Conservation (phyloP, 2,888 invertebrate genomes). For the Villa cingulata region DNA sequence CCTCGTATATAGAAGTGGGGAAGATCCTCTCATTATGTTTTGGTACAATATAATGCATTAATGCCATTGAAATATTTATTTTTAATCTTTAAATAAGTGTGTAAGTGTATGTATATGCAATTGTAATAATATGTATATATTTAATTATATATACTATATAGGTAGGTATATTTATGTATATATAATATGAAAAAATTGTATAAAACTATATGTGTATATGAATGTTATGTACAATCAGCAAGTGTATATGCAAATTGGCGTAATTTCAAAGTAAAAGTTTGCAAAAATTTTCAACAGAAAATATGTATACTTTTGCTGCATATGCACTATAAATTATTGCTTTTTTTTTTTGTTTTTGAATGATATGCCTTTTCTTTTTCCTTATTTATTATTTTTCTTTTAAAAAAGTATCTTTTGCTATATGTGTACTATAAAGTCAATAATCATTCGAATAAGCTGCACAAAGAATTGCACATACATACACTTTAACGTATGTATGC, state of each 20-base stretch:
- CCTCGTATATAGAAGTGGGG: conserved; percentile 59
- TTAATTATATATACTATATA: neutral
- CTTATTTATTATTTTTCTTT: neutral
- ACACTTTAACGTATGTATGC: too few species aligned
- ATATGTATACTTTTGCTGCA: too few species aligned
- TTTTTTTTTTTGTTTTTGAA: neutral
- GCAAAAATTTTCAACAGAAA: too few species aligned
- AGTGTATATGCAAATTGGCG: neutral
- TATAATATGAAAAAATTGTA: neutral
- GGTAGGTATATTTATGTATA: neutral
- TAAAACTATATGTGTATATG: too few species aligned
- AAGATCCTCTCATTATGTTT: conserved; percentile 37
- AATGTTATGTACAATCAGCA: too few species aligned
- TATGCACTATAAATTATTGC: neutral
- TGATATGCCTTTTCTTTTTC: too few species aligned
- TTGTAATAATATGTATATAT: neutral
- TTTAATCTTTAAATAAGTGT: neutral
- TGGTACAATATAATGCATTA: conserved; percentile 29
- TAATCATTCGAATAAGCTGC: too few species aligned
- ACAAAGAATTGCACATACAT: too few species aligned
- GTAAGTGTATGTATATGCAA: too few species aligned
- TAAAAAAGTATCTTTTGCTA: neutral
- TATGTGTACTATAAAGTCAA: too few species aligned
- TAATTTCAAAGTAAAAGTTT: neutral
- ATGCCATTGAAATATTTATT: conserved; percentile 26